Conservation (phyloP, 2,888 invertebrate species). For the Erpobdella octoculata region DNA sequence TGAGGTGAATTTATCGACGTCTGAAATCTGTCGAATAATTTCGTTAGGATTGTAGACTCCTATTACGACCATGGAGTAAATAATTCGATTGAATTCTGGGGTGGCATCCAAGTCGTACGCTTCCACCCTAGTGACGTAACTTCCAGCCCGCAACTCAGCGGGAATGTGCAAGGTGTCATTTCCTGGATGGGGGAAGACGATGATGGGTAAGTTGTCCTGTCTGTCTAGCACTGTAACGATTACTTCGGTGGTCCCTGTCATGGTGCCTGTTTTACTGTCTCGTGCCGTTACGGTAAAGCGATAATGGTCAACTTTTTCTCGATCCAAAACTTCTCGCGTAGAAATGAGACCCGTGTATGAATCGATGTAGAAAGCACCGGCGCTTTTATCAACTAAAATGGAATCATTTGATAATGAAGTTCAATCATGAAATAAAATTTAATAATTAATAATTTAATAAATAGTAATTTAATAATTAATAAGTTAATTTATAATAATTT, state of each 20-base stretch:
- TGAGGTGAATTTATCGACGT: constrained; percentile 1
- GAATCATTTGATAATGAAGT: too few species aligned
- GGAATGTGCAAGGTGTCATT: constrained; percentile 31
- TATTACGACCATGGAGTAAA: background rate
- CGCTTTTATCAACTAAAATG: too few species aligned
- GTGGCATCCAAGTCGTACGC: constrained; percentile 31
- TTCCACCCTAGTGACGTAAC: constrained; percentile 23
- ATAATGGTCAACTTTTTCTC: constrained; percentile 31
- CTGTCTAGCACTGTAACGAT: constrained; percentile 32
- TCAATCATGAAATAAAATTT: too few species aligned
- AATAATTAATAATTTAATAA: background rate
- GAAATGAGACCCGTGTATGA: constrained; percentile 25
- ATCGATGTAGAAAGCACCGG: constrained; percentile 26
- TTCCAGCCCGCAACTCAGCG: constrained; percentile 22
- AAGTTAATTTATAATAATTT: background rate
- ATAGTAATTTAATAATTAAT: background rate
- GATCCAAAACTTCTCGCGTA: constrained; percentile 31
- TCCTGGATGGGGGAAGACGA: constrained; percentile 29
- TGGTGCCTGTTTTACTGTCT: constrained; percentile 20
- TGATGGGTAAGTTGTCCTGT: constrained; percentile 35
- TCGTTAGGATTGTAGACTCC: background rate
- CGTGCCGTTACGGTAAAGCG: constrained; percentile 33
- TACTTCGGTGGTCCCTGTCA: constrained; percentile 29
- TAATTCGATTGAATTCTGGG: background rate
- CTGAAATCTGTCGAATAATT: background rate